These are phyloP conservation scores for Calameuta idolon DNA, from an alignment of 2,888 invertebrate species.

Conservation along the genomic window DNA sequence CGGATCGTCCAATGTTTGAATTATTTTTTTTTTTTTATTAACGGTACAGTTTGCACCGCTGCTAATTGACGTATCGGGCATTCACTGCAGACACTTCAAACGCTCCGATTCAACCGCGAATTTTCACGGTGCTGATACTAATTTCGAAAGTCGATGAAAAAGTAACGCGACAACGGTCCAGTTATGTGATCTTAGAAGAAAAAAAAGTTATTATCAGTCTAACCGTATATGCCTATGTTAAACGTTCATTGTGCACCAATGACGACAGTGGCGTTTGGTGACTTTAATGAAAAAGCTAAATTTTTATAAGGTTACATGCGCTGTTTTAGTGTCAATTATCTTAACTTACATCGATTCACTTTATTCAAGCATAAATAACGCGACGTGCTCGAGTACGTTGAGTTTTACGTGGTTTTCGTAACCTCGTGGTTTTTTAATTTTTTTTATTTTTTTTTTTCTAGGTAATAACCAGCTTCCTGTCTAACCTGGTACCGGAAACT, in stretches of 20 bases:
- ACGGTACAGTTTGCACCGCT: slow-evolving; percentile 17
- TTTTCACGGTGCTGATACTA: background rate
- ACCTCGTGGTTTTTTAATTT: background rate
- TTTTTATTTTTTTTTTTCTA: background rate
- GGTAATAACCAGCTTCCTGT: background rate
- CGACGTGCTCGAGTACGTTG: background rate
- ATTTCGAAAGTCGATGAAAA: background rate
- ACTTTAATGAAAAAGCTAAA: background rate
- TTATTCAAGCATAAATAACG: background rate
- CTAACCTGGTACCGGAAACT: background rate
- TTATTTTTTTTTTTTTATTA: slow-evolving; percentile 7
- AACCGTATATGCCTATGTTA: background rate
- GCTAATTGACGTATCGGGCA: background rate
- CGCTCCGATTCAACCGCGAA: background rate
- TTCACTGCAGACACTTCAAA: background rate
- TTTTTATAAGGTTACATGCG: background rate
- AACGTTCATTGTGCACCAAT: background rate
- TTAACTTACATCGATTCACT: background rate
- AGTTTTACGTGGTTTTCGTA: background rate
- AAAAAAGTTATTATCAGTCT: background rate
- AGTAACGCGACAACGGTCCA: background rate
- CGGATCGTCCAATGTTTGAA: slow-evolving; percentile 24
- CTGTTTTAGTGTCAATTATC: background rate
- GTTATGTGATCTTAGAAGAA: background rate
- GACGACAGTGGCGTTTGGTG: background rate